A percentile compares a stretch with the other conserved stretches of the same genome.
Evolutionary conservation across 2,797 vertebrate species (phyloP).

Genomic region (Alectoris magna): DNA sequence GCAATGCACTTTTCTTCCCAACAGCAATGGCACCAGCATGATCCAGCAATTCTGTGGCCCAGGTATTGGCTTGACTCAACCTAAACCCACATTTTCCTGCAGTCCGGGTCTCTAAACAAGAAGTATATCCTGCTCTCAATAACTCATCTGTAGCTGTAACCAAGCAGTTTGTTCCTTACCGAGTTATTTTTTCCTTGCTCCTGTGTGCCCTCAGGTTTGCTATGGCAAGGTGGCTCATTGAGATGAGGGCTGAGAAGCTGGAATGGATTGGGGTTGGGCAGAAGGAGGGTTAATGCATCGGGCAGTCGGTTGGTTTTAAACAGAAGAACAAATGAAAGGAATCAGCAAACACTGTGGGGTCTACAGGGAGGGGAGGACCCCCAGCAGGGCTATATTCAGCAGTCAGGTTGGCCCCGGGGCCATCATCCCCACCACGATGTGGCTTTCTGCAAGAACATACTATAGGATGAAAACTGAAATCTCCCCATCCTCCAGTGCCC

Average conservation of each 20-base stretch:
- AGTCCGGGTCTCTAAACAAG: fast-evolving
- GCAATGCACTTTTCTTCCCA: not conserved
- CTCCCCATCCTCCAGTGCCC: not conserved
- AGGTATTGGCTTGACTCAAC: not conserved
- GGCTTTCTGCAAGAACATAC: not conserved
- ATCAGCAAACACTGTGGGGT: constrained; percentile 30
- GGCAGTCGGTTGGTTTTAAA: not conserved
- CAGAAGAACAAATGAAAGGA: constrained; percentile 44
- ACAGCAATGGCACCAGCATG: not conserved
- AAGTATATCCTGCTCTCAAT: not conserved
- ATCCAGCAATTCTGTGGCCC: not conserved
- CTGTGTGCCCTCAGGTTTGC: constrained; percentile 70
- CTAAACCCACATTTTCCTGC: fast-evolving
- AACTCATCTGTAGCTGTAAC: constrained; percentile 9
- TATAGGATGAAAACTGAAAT: not conserved
- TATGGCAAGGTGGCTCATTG: constrained; percentile 76
- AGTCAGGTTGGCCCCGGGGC: not conserved
- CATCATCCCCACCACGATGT: not conserved
- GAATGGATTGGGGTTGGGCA: constrained; percentile 70
- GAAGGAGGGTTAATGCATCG: constrained; percentile 75
- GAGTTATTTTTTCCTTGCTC: constrained; percentile 77
- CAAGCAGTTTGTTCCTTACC: constrained; percentile 74
- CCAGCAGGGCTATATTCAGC: constrained; percentile 70
- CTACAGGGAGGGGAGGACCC: not conserved
- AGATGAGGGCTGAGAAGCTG: constrained; percentile 81